These are phyloP conservation scores for Tympanuchus pallidicinctus DNA, from an alignment of 2,113 vertebrate genomes.

Conservation along the genomic window DNA sequence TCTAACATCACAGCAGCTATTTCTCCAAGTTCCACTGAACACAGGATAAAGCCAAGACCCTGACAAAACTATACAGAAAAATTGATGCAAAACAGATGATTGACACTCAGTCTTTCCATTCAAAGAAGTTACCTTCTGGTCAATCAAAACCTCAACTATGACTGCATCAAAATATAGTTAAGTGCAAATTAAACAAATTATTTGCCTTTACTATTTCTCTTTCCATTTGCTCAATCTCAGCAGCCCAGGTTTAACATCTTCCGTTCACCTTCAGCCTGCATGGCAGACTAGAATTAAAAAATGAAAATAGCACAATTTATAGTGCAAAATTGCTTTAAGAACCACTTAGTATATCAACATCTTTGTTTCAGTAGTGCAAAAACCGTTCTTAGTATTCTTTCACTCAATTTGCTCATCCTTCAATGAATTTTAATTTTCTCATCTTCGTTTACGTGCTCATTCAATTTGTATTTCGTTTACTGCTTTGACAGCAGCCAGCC, in stretches of 20 bases:
- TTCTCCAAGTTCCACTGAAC: not conserved
- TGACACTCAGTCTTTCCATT: not conserved
- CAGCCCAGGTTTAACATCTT: not conserved
- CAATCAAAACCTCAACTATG: not conserved
- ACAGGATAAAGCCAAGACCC: not conserved
- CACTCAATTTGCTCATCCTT: not conserved
- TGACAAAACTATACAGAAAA: not conserved
- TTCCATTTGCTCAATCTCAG: not conserved
- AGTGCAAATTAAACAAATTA: not conserved
- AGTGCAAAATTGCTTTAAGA: not conserved
- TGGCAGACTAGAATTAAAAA: not conserved
- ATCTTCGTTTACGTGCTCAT: not conserved
- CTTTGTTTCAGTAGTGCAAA: not conserved
- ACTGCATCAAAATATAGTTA: not conserved
- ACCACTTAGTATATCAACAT: not conserved
- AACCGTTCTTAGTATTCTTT: not conserved
- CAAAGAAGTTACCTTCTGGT: not conserved
- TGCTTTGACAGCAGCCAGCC: not conserved
- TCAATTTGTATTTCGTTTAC: not conserved
- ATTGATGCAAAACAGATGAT: not conserved
- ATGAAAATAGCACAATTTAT: not conserved
- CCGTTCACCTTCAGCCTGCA: not conserved
- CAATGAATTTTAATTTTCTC: not conserved
- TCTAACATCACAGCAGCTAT: not conserved
- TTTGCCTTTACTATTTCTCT: not conserved